Evolutionary conservation across 2,888 invertebrate genomes (phyloP).

Genomic region (Ochlodes sylvanus): DNA sequence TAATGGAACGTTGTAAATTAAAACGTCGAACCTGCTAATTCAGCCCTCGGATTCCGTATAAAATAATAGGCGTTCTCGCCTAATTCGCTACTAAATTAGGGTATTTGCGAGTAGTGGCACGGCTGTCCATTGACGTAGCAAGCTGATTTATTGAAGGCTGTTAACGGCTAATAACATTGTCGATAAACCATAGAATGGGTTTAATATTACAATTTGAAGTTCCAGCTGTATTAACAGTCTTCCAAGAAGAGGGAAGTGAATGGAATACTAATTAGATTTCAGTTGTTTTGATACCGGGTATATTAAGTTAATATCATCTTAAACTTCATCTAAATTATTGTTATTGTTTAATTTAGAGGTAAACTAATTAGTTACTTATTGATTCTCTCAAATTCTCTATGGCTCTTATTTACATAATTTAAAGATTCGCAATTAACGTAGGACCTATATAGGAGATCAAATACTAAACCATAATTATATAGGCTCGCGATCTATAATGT

Average conservation of each 20-base stretch:
- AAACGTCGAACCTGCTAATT: slow-evolving; percentile 63
- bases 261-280: slow-evolving; percentile 22
- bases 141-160: slow-evolving; percentile 35
- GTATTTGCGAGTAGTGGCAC: slow-evolving; percentile 62
- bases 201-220: slow-evolving; percentile 29
- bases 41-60: slow-evolving; percentile 43
- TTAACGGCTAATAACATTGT: slow-evolving; percentile 48
- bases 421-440: too few species aligned
- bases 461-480: too few species aligned
- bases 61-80: slow-evolving; percentile 58
- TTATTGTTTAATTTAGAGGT: not conserved
- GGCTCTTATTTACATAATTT: too few species aligned
- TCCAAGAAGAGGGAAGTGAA: slow-evolving; percentile 9
- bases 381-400: too few species aligned
- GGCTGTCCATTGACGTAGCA: slow-evolving; percentile 40
- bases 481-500: too few species aligned
- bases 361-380: not conserved
- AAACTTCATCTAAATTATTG: not conserved
- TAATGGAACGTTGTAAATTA: slow-evolving; percentile 64
- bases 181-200: slow-evolving; percentile 32
- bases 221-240: slow-evolving; percentile 18
- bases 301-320: not conserved
- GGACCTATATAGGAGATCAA: too few species aligned
- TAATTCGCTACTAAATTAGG: slow-evolving; percentile 77
- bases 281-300: slow-evolving; percentile 14